These are phyloP conservation scores for Drosophila mettleri DNA, from an alignment of 2,888 invertebrate species.

Conservation along the genomic window DNA sequence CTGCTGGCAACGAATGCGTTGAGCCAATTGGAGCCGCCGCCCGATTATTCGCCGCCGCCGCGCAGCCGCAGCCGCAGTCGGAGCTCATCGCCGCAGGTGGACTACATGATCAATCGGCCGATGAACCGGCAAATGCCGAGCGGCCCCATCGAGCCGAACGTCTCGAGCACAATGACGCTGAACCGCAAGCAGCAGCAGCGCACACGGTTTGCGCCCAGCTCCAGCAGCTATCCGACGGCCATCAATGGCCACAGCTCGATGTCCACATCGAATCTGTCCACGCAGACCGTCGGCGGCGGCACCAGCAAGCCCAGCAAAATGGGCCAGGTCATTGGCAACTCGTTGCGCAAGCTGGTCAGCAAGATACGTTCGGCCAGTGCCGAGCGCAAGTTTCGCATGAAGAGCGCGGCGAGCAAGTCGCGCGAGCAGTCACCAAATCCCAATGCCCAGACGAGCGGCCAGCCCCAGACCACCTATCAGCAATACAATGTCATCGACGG, in stretches of 20 bases:
- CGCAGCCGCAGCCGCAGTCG: slow-evolving; percentile 84
- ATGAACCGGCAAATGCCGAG: background rate
- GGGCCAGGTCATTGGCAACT: slow-evolving; percentile 90
- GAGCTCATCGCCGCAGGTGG: slow-evolving; percentile 83
- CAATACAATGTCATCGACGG: slow-evolving; percentile 85
- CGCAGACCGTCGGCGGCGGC: slow-evolving; percentile 45
- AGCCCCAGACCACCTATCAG: slow-evolving; percentile 82
- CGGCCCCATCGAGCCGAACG: background rate
- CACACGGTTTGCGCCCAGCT: slow-evolving; percentile 88
- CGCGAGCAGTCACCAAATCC: slow-evolving; percentile 86
- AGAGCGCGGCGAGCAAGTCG: slow-evolving; percentile 85
- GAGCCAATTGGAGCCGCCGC: slow-evolving; percentile 87
- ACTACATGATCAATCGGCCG: slow-evolving; percentile 59
- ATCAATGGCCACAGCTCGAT: slow-evolving; percentile 19
- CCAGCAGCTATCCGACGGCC: slow-evolving; percentile 49
- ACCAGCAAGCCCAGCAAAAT: slow-evolving; percentile 85
- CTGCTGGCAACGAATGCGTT: slow-evolving; percentile 8
- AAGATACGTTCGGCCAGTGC: slow-evolving; percentile 92
- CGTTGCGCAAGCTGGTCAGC: slow-evolving; percentile 92
- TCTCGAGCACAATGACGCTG: slow-evolving; percentile 76
- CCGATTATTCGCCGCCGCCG: slow-evolving; percentile 89
- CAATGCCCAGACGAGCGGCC: slow-evolving; percentile 1
- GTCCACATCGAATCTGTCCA: slow-evolving; percentile 74
- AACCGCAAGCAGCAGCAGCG: slow-evolving; percentile 87
- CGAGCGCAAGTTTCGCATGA: slow-evolving; percentile 88